Evolutionary conservation across 1,140 invertebrate genomes (phyloP).

Genomic region (Subanguina moxae): DNA sequence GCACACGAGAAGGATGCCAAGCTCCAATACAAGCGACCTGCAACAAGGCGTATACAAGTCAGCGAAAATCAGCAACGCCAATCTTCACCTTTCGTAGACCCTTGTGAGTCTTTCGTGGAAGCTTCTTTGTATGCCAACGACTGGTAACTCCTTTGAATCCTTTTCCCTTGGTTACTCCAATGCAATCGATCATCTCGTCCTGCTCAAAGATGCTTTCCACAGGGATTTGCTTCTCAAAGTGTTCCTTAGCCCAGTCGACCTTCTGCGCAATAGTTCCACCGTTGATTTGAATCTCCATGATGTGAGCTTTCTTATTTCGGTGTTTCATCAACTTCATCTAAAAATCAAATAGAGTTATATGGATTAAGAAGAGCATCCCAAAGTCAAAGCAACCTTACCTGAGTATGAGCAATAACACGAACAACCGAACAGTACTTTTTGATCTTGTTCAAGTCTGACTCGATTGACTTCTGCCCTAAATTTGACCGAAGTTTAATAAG

Average conservation of each 20-base stretch:
- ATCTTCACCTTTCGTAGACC: slow-evolving; percentile 82
- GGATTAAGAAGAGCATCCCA: background rate
- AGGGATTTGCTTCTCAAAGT: slow-evolving; percentile 88
- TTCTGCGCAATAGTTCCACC: slow-evolving; percentile 91
- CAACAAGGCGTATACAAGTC: slow-evolving; percentile 1
- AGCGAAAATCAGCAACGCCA: too few relatives aligned
- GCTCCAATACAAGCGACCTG: slow-evolving; percentile 95
- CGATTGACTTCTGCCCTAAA: slow-evolving; percentile 78
- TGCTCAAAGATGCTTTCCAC: slow-evolving; percentile 83
- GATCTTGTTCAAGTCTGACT: slow-evolving; percentile 92
- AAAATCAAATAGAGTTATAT: slow-evolving; percentile 16
- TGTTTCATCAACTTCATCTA: slow-evolving; percentile 94
- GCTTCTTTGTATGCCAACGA: slow-evolving; percentile 99
- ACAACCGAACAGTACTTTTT: slow-evolving; percentile 96
- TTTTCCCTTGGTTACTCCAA: slow-evolving; percentile 98
- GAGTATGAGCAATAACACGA: slow-evolving; percentile 91
- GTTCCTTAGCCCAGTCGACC: slow-evolving; percentile 90
- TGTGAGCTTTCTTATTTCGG: slow-evolving; percentile 98
- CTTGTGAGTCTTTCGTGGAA: slow-evolving; percentile 98
- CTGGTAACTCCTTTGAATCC: slow-evolving; percentile 99
- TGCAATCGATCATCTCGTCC: slow-evolving; percentile 98
- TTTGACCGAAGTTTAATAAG: too few relatives aligned
- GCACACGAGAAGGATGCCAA: slow-evolving; percentile 99
- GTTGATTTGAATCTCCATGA: slow-evolving; percentile 99
- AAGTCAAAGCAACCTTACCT: slow-evolving; percentile 66